Conservation (phyloP, 1,140 invertebrate species). For the Atopsyche davidsoni region DNA sequence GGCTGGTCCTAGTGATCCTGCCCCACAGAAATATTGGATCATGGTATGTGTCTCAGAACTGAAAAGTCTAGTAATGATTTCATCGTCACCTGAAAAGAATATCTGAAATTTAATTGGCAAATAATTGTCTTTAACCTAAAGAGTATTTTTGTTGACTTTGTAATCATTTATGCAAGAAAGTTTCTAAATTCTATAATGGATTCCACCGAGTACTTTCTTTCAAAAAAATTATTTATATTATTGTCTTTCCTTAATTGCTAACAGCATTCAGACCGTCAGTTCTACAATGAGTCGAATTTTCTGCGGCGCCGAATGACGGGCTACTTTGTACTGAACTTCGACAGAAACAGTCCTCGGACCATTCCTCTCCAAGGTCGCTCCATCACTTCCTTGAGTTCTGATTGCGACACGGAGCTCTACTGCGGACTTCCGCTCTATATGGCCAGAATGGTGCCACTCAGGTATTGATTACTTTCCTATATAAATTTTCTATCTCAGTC, state of each 20-base stretch:
- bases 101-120: not conserved
- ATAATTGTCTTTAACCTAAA: not conserved
- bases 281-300: conserved; percentile 10
- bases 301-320: conserved; percentile 15
- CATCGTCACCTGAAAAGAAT: too few relatives aligned
- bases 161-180: not conserved
- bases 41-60: conserved; percentile 24
- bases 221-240: not conserved
- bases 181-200: not conserved
- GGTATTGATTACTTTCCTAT: too few relatives aligned
- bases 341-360: conserved; percentile 25
- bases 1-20: conserved; percentile 15
- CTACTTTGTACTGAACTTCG: conserved; percentile 26
- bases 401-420: conserved; percentile 22
- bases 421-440: conserved; percentile 24
- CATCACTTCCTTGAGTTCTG: conserved; percentile 8
- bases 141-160: not conserved
- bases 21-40: conserved; percentile 27
- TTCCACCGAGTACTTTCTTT: not conserved
- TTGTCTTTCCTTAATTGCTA: too few relatives aligned
- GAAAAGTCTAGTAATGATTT: too few relatives aligned
- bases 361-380: conserved; percentile 2
- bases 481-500: too few relatives aligned
- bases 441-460: conserved; percentile 24
- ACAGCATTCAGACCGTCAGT: conserved; percentile 22